phyloP scores from a whole-genome alignment of 2,888 invertebrate species.

The Germaria angustata region DNA sequence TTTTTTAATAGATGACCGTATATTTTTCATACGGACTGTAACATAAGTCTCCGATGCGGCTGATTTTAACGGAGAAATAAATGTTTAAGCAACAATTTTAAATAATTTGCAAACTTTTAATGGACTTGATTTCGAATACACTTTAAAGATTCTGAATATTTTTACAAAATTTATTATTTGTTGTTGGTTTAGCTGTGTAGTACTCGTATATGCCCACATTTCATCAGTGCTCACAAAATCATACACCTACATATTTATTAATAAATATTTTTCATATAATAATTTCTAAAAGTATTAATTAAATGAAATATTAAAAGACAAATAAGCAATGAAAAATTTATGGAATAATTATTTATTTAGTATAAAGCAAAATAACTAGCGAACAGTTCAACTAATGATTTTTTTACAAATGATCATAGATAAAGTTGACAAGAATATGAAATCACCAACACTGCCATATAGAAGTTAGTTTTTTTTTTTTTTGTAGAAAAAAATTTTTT shows the following conservation, averaged over 20 bases:
- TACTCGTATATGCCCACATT: too few relatives aligned
- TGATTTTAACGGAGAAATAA: neutral
- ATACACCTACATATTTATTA: too few relatives aligned
- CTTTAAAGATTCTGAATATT: conserved; percentile 18
- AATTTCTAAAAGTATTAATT: conserved; percentile 11
- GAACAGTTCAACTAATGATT: neutral
- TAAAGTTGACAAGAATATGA: conserved; percentile 19
- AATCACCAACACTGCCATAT: conserved; percentile 2
- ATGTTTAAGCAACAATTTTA: neutral
- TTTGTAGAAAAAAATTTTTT: too few relatives aligned
- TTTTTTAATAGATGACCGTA: too few relatives aligned
- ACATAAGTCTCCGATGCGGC: too few relatives aligned
- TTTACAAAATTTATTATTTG: too few relatives aligned
- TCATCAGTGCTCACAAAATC: too few relatives aligned
- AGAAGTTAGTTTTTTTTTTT: neutral
- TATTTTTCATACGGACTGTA: too few relatives aligned
- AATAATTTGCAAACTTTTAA: neutral
- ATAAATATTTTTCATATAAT: too few relatives aligned
- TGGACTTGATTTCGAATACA: neutral
- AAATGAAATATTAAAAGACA: conserved; percentile 1
- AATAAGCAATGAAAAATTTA: neutral
- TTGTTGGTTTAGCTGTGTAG: too few relatives aligned
- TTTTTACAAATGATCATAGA: conserved; percentile 23
- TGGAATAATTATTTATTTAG: neutral
- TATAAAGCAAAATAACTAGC: neutral